Evolutionary conservation across 1,140 invertebrate genomes (phyloP), one percentile per base, ranked within the genome.

Genomic region (Patella vulgata): DNA sequence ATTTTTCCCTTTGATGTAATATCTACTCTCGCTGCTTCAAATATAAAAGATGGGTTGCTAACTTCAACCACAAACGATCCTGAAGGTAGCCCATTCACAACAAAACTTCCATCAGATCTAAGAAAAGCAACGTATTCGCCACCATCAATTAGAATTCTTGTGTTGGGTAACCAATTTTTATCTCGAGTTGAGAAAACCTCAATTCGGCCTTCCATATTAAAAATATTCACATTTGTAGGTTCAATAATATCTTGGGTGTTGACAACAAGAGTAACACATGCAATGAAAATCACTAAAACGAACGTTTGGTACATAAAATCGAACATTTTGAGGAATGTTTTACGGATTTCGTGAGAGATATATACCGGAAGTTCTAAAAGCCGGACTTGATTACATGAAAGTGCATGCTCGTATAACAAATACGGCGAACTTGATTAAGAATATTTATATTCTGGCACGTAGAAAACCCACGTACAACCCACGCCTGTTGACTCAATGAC

Each of bases 41-140:
- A 99, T 63, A 91, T 87, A 76, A 91, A 95, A 76, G 96, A 91
- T 5, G 95, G 92, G 86, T 97, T 91, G 9, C 94, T 82, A 17
- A 97, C 89, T 87, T 99, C 97, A 2, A 99, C 87, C 25, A 99
- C 89, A 80, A 98, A 98, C 0, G 96, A 98, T 8, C 97, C 97
- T 25, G 93, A 91, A 3, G 93, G 93, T 0, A 99, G 86, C 75
- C 95, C 94, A 71, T 91, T 90, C 46, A 99, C 89, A 12, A 89
- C 84, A 83, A 99, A 99, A 11, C 90, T 89, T n/a, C 96, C 96
- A 87, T 99, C 97, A 57, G 55, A 66, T 59, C 73, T 89, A 14
- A 97, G 82, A 83, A 94, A 96, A 48, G 92, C 94, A 71, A 93
- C 88, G 80, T 90, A 91, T 82, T 94, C 90, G 12, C 93, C 94